Evolutionary conservation across 2,797 vertebrate genomes (phyloP).

Genomic region (Malurus leucopterus): DNA sequence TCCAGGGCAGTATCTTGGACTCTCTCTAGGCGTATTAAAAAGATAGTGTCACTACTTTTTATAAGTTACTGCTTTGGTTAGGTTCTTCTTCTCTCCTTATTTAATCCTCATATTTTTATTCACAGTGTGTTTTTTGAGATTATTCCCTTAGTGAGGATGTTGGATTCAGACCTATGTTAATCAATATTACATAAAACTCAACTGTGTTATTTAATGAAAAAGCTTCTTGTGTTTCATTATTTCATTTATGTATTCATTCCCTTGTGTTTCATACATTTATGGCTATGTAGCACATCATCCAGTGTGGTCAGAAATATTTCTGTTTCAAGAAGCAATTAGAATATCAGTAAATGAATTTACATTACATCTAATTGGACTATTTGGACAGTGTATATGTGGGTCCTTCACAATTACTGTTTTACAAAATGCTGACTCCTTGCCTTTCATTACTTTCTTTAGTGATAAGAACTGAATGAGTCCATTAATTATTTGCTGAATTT

Average conservation of each 20-base stretch:
- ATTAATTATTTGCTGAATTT: neutral
- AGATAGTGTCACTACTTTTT: neutral
- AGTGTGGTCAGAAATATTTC: accelerated
- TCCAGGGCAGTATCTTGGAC: neutral
- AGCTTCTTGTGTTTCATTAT: neutral
- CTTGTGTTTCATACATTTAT: neutral
- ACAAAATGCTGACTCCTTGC: neutral
- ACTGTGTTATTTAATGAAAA: neutral
- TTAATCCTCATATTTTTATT: neutral
- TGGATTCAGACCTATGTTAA: neutral
- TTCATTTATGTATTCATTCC: neutral
- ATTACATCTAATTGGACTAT: neutral
- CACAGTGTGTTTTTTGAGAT: neutral
- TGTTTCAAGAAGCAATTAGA: neutral
- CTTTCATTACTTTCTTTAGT: neutral
- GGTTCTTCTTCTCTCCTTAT: accelerated
- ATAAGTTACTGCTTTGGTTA: neutral
- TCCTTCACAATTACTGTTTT: neutral
- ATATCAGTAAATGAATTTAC: neutral
- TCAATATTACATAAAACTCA: neutral
- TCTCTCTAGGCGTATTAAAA: neutral
- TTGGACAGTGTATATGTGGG: neutral
- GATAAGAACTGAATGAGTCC: neutral
- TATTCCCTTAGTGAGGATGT: neutral
- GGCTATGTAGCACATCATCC: accelerated